A percentile compares a stretch with the other conserved stretches of the same genome.
Evolutionary conservation across 2,113 vertebrate species (phyloP).

Genomic region (Egretta garzetta): DNA sequence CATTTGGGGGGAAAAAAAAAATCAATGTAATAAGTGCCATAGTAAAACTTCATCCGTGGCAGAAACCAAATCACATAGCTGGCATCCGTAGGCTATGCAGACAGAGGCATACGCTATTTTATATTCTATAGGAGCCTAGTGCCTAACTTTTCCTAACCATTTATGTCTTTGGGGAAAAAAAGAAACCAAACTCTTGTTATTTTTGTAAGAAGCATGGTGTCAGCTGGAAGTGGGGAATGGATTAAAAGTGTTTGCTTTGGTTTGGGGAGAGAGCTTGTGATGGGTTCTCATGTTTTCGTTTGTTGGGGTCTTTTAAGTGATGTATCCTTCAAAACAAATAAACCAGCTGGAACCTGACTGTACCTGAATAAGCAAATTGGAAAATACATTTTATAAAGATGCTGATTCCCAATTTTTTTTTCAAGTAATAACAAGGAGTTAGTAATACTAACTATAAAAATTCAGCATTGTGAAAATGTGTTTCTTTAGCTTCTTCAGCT

Average conservation of each 20-base stretch:
- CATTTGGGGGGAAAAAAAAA: background rate
- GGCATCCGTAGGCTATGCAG: background rate
- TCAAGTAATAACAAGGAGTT: background rate
- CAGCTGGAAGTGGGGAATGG: background rate
- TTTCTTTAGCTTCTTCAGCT: background rate
- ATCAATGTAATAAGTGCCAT: background rate
- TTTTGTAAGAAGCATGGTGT: background rate
- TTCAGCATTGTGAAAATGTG: background rate
- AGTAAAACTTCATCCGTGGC: background rate
- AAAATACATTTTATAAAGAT: background rate
- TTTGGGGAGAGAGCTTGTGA: background rate
- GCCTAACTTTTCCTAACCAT: background rate
- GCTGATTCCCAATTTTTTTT: background rate
- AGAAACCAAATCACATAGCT: background rate
- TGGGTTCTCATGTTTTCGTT: background rate
- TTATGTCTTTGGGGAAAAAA: background rate
- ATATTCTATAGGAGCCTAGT: background rate
- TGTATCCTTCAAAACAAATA: background rate
- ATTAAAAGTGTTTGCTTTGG: background rate
- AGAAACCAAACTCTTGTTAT: background rate
- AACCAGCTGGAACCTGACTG: background rate
- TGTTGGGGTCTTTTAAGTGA: background rate
- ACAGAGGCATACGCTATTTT: background rate
- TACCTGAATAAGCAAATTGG: background rate
- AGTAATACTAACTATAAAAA: background rate